phyloP scores from a whole-genome alignment of 2,797 vertebrate genomes.

The Sebastes alutus region DNA sequence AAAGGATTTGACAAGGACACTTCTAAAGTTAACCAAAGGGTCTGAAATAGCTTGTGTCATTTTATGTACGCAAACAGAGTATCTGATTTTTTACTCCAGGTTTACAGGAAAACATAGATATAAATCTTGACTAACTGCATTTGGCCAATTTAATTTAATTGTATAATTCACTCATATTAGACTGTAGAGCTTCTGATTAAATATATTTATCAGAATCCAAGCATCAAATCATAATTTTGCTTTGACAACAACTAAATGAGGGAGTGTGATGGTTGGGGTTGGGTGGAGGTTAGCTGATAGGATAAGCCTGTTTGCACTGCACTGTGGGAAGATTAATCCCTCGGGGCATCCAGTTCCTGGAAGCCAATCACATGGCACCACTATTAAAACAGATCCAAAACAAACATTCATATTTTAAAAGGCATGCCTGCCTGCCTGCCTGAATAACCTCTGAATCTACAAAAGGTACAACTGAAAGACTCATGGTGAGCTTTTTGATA shows the following conservation, averaged over 20 bases:
- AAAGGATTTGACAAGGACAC: constrained; percentile 25
- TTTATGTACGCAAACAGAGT: neutral
- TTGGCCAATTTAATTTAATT: neutral
- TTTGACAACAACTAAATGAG: constrained; percentile 10
- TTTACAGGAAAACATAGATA: neutral
- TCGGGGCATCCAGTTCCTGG: constrained; percentile 26
- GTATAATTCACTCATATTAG: neutral
- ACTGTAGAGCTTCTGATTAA: neutral
- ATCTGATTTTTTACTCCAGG: neutral
- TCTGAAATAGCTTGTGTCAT: constrained; percentile 10
- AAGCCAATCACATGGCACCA: constrained; percentile 40
- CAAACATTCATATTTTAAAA: constrained; percentile 3
- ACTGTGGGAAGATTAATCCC: constrained; percentile 38
- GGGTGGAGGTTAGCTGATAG: constrained; percentile 11
- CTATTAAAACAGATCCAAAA: constrained; percentile 35
- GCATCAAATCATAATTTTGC: neutral
- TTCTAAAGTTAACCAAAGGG: constrained; percentile 19
- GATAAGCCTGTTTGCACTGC: constrained; percentile 39
- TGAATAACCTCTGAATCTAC: neutral
- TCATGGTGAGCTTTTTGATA: accelerated
- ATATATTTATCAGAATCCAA: neutral
- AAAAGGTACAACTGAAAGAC: neutral
- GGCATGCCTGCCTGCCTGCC: neutral
- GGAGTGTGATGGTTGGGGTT: neutral
- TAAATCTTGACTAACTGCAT: neutral